phyloP scores from a whole-genome alignment of 1,140 invertebrate genomes.

The Caenorhabditis inopinata region DNA sequence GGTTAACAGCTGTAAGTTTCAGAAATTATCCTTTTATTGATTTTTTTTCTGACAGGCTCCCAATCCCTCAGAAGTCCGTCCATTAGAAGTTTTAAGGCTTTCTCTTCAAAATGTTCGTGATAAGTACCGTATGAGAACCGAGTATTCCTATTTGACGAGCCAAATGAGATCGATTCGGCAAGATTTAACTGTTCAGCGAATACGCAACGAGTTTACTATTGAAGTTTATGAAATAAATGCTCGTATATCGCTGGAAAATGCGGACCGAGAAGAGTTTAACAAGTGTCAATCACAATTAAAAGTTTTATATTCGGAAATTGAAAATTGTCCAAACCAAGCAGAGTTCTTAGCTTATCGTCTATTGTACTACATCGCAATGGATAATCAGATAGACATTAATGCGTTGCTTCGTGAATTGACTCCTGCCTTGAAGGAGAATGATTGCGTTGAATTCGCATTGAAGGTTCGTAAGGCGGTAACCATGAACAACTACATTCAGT shows the following conservation, averaged over 20 bases:
- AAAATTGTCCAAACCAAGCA: slow-evolving; percentile 16
- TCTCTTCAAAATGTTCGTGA: slow-evolving; percentile 52
- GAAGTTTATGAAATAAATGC: slow-evolving; percentile 45
- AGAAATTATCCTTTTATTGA: neutral
- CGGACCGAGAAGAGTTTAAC: slow-evolving; percentile 47
- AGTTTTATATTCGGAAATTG: slow-evolving; percentile 39
- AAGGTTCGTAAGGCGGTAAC: slow-evolving; percentile 21
- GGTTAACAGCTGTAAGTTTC: slow-evolving; percentile 49
- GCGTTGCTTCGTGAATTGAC: slow-evolving; percentile 33
- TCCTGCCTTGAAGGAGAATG: neutral
- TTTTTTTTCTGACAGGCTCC: slow-evolving; percentile 41
- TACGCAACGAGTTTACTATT: slow-evolving; percentile 37
- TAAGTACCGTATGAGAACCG: slow-evolving; percentile 42
- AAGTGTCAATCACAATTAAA: slow-evolving; percentile 43
- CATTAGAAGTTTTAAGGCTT: slow-evolving; percentile 35
- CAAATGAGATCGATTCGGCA: slow-evolving; percentile 39
- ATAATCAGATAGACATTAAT: slow-evolving; percentile 36
- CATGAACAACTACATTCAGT: slow-evolving; percentile 26
- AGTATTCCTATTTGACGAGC: slow-evolving; percentile 50
- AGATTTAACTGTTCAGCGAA: slow-evolving; percentile 39
- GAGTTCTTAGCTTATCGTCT: slow-evolving; percentile 42
- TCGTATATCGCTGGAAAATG: slow-evolving; percentile 42
- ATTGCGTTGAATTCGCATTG: slow-evolving; percentile 29
- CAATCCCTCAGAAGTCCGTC: slow-evolving; percentile 52
- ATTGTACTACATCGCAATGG: slow-evolving; percentile 44